Percentiles rank a stretch among this genome's conserved stretches.
Conservation (phyloP, 2,797 vertebrate genomes). For the Antennarius maculatus region DNA sequence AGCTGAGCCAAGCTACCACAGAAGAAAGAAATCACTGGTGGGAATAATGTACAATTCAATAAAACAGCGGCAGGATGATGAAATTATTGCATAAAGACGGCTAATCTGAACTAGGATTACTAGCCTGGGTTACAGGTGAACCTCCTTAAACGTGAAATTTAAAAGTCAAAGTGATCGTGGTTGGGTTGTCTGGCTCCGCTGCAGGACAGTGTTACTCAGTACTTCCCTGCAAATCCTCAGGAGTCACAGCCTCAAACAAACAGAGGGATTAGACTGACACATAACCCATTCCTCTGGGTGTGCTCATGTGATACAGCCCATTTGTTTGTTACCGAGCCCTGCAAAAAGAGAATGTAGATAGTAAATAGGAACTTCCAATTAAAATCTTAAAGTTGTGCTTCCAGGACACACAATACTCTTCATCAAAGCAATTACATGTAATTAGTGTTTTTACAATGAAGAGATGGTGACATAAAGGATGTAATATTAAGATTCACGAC, state of each 20-base stretch:
- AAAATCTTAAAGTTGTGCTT: conserved; percentile 36
- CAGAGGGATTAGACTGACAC: conserved; percentile 50
- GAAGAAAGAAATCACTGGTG: conserved; percentile 18
- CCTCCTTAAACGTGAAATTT: conserved; percentile 13
- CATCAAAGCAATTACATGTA: conserved; percentile 25
- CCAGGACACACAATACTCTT: conserved; percentile 14
- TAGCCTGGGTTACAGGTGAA: conserved; percentile 13
- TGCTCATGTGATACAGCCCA: conserved; percentile 38
- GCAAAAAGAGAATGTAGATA: conserved; percentile 40
- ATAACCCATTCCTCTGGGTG: conserved; percentile 36
- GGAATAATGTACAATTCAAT: conserved; percentile 17
- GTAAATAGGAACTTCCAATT: conserved; percentile 37
- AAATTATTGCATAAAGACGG: conserved; percentile 37
- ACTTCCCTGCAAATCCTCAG: conserved; percentile 35
- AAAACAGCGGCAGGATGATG: conserved; percentile 43
- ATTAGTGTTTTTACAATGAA: conserved; percentile 13
- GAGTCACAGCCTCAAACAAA: conserved; percentile 55
- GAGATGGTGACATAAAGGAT: conserved; percentile 17
- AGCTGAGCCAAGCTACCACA: conserved; percentile 8
- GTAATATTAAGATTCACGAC: conserved; percentile 21
- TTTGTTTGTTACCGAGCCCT: conserved; percentile 52
- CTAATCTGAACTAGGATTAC: not conserved
- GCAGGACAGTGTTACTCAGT: conserved; percentile 66
- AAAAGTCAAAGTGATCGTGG: conserved; percentile 28
- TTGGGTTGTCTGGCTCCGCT: conserved; percentile 32